Evolutionary conservation across 2,888 invertebrate species (phyloP), one percentile per base, ranked within the genome.

Genomic region (Hylaea fasciaria): DNA sequence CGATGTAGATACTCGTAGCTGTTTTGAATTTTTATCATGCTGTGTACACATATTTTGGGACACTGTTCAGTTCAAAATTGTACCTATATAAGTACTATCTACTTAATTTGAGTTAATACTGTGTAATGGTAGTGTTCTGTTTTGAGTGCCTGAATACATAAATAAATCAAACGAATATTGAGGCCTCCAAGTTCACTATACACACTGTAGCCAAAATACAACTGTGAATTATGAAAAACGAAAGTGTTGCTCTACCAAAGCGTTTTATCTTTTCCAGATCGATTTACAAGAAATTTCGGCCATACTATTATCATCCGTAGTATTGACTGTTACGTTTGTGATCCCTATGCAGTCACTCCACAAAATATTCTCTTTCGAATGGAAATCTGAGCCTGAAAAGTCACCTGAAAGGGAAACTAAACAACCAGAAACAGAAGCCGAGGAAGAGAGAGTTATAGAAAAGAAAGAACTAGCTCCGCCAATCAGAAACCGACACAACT

Each of bases 291-390:
- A 95, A 85, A 84, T 94, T 58, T 74, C 81, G 11, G 73, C 82
- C 22, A 94, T 95, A 58, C 61, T 95, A 40, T 47, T 91, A 14
- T 82, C 92, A 47, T 94, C 95, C 0, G 78, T 88, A 12, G 63
- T 94, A 45, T 69, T 95, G 60, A 94, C 95, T 0, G 74, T 95
- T 53, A 87, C 95, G 39, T 93, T 95, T 59, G 94, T 95, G 71
- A 92, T 94, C 69, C 95, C 95, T 2, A 94, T 95, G 87, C 95
- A 95, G 71, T 85, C 86, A 3, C 56, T 91, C 8, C 86, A 87
- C 32, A 90, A 88, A 78, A 40, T 83, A 12, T 80, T 86, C 50
- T 71, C 72, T 0, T 82, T 81, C 49, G 62, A 77, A 67, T 69
- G 68, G 44, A 82, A 72, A 66, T 65, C 69, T 17, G 51, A 65